phyloP scores from a whole-genome alignment of 2,888 invertebrate genomes.

The Mesorhabditis belari region DNA sequence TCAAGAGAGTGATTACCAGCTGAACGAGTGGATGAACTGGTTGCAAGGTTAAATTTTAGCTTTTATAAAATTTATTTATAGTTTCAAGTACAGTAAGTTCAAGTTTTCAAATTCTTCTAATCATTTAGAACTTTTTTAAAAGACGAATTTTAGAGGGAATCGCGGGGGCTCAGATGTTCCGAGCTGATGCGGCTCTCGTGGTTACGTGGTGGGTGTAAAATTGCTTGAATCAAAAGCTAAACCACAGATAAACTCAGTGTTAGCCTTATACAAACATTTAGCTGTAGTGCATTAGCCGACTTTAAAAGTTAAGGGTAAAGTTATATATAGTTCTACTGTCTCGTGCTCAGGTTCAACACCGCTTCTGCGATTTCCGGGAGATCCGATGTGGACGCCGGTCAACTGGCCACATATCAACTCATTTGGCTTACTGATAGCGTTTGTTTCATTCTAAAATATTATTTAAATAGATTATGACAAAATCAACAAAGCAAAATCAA shows the following conservation, averaged over 20 bases:
- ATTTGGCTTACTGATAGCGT: constrained; percentile 71
- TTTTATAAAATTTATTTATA: neutral
- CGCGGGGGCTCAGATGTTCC: constrained; percentile 79
- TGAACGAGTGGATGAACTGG: constrained; percentile 48
- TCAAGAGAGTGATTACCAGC: constrained; percentile 42
- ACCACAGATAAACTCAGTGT: no score
- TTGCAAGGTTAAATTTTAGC: constrained; percentile 9
- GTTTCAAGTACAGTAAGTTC: neutral
- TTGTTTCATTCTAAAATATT: constrained; percentile 59
- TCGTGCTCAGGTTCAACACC: no score
- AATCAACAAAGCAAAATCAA: no score
- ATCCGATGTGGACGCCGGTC: constrained; percentile 50
- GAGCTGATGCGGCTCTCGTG: constrained; percentile 80
- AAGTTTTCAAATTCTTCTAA: neutral
- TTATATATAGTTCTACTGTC: no score
- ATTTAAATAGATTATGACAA: constrained; percentile 62
- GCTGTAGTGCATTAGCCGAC: no score
- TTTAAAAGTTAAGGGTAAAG: no score
- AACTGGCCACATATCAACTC: constrained; percentile 49
- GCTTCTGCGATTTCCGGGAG: constrained; percentile 51
- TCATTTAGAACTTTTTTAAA: neutral
- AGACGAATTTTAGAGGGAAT: constrained; percentile 72
- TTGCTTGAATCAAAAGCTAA: no score
- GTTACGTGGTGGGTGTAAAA: constrained; percentile 91
- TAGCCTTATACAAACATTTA: no score